phyloP scores from a whole-genome alignment of 2,797 vertebrate species.

The Gorsachius magnificus region DNA sequence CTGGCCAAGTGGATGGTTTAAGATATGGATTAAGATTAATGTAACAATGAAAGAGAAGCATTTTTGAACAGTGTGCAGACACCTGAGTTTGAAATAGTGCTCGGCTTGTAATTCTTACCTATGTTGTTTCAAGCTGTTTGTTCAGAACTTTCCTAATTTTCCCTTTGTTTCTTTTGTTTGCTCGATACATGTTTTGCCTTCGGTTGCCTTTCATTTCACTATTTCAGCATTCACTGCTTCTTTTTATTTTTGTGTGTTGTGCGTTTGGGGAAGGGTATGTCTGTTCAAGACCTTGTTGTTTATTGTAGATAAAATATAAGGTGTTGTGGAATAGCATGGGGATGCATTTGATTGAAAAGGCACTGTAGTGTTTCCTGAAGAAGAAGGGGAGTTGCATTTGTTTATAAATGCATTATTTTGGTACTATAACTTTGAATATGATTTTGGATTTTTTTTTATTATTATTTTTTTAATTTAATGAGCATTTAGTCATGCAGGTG shows the following conservation, averaged over 20 bases:
- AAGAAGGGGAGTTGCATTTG: slow-evolving; percentile 74
- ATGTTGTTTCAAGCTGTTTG: slow-evolving; percentile 10
- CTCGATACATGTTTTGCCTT: slow-evolving; percentile 19
- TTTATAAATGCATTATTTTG: slow-evolving; percentile 77
- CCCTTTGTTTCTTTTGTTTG: slow-evolving; percentile 40
- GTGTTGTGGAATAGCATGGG: slow-evolving; percentile 79
- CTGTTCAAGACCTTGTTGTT: slow-evolving; percentile 61
- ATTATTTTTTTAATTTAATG: background rate
- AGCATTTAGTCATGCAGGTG: slow-evolving; percentile 53
- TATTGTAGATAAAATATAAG: slow-evolving; percentile 81
- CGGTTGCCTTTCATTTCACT: slow-evolving; percentile 29
- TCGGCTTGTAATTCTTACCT: background rate
- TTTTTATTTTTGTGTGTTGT: slow-evolving; percentile 77
- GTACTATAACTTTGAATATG: slow-evolving; percentile 69
- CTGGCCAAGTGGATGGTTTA: background rate
- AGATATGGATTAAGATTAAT: background rate
- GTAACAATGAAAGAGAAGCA: background rate
- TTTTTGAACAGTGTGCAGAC: background rate
- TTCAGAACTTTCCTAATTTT: slow-evolving; percentile 21
- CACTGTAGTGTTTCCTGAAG: slow-evolving; percentile 73
- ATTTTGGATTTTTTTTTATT: slow-evolving; percentile 32
- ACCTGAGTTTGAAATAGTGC: slow-evolving; percentile 4
- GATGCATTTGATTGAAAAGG: slow-evolving; percentile 73
- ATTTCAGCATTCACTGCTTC: slow-evolving; percentile 25
- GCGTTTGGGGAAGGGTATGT: slow-evolving; percentile 52